Evolutionary conservation across 1,140 invertebrate species (phyloP).

Genomic region (Aphelinus atriplicis): DNA sequence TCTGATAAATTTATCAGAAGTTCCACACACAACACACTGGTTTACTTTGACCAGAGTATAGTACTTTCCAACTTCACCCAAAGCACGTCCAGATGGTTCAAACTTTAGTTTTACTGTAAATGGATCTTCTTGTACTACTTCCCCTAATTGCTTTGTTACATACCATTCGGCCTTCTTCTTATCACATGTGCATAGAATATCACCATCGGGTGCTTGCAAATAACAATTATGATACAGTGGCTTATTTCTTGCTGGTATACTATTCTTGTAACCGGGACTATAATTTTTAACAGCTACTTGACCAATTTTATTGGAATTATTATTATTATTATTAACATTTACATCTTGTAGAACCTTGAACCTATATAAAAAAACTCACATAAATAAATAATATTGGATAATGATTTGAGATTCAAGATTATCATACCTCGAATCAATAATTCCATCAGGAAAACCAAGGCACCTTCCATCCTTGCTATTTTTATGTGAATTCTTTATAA

Average conservation of each 20-base stretch:
- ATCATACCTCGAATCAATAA: conserved; percentile 54
- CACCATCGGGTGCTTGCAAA: conserved; percentile 81
- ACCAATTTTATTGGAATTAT: conserved; percentile 37
- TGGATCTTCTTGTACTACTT: conserved; percentile 73
- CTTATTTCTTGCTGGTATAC: conserved; percentile 67
- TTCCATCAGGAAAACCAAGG: conserved; percentile 49
- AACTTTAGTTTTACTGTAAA: conserved; percentile 81
- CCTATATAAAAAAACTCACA: conserved; percentile 40
- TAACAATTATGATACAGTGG: conserved; percentile 85
- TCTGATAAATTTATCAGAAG: conserved; percentile 74
- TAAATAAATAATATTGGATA: conserved; percentile 1
- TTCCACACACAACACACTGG: conserved; percentile 86
- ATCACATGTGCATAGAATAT: conserved; percentile 82
- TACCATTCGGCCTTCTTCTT: conserved; percentile 86
- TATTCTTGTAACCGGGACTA: conserved; percentile 41
- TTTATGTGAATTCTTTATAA: conserved; percentile 51
- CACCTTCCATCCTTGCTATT: conserved; percentile 48
- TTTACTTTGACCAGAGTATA: conserved; percentile 81
- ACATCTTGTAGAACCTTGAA: conserved; percentile 45
- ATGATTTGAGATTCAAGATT: too few species aligned
- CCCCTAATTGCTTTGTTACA: conserved; percentile 74
- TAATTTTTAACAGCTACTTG: conserved; percentile 40
- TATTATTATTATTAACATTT: conserved; percentile 28
- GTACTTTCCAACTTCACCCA: conserved; percentile 76
- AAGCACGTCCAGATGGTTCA: conserved; percentile 80